A percentile compares a stretch with the other conserved stretches of the same genome.
These are phyloP conservation scores for Platichthys flesus DNA, from an alignment of 2,113 vertebrate genomes.

Conservation along the genomic window DNA sequence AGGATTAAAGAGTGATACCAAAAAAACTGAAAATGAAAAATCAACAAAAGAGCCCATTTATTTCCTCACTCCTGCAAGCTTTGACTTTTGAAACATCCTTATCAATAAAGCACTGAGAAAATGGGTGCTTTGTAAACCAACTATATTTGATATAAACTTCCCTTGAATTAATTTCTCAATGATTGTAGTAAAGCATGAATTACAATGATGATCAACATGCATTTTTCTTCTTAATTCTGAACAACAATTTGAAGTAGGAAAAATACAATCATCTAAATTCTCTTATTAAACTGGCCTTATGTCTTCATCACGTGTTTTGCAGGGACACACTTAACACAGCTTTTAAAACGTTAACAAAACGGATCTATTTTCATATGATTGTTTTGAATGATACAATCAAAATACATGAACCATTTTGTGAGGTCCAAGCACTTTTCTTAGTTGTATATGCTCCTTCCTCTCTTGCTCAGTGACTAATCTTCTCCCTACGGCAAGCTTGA, in stretches of 20 bases:
- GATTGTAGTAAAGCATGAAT: conserved; percentile 21
- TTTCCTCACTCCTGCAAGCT: conserved; percentile 3
- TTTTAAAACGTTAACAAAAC: neutral
- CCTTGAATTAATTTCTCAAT: neutral
- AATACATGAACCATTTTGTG: neutral
- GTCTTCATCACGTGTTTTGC: neutral
- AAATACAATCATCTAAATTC: too few relatives aligned
- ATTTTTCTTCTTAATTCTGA: too few relatives aligned
- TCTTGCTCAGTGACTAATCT: conserved; percentile 22
- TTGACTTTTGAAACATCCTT: too few relatives aligned
- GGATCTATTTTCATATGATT: neutral
- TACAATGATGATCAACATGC: conserved; percentile 4
- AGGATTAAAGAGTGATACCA: neutral
- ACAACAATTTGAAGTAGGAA: too few relatives aligned
- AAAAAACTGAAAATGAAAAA: neutral
- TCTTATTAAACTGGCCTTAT: too few relatives aligned
- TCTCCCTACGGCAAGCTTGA: conserved; percentile 4
- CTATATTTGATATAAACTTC: conserved; percentile 11
- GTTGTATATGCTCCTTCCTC: neutral
- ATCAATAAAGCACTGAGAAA: too few relatives aligned
- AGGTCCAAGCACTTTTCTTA: conserved; percentile 1
- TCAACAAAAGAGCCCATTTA: neutral
- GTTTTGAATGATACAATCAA: neutral
- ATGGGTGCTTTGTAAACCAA: neutral
- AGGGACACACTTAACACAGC: neutral